Evolutionary conservation across 2,797 vertebrate species (phyloP).

Genomic region (Phoeniculus purpureus): DNA sequence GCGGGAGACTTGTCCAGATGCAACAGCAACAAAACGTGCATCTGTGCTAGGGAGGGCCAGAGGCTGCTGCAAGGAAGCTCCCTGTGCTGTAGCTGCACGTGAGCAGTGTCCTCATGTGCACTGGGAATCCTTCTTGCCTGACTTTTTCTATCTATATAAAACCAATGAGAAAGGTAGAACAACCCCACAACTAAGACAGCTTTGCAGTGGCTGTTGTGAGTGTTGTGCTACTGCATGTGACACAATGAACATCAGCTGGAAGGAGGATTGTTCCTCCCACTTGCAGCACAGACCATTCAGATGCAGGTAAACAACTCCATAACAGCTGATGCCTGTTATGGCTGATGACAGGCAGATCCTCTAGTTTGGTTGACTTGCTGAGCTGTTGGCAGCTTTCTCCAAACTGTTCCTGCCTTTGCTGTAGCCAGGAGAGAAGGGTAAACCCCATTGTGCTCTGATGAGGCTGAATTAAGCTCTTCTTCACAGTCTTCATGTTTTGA

Average conservation of each 20-base stretch:
- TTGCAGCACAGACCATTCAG: not conserved
- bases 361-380: not conserved
- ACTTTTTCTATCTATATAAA: not conserved
- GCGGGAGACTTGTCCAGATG: accelerated
- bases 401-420: accelerated
- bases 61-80: not conserved
- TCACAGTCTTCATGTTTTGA: not conserved
- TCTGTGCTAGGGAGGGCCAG: not conserved
- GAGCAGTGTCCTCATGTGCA: not conserved
- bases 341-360: no score
- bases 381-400: not conserved
- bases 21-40: not conserved
- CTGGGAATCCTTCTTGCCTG: not conserved
- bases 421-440: not conserved
- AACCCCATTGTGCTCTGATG: not conserved
- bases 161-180: not conserved
- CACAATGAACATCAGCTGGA: not conserved
- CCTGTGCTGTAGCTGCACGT: not conserved
- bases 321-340: accelerated
- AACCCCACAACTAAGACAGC: not conserved
- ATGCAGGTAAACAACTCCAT: not conserved
- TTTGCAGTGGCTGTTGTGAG: not conserved
- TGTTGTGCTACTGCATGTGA: not conserved
- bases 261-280: not conserved
- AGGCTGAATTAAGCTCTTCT: not conserved